Evolutionary conservation across 1,140 invertebrate genomes (phyloP).

Genomic region (Lamellibrachia luymesi): DNA sequence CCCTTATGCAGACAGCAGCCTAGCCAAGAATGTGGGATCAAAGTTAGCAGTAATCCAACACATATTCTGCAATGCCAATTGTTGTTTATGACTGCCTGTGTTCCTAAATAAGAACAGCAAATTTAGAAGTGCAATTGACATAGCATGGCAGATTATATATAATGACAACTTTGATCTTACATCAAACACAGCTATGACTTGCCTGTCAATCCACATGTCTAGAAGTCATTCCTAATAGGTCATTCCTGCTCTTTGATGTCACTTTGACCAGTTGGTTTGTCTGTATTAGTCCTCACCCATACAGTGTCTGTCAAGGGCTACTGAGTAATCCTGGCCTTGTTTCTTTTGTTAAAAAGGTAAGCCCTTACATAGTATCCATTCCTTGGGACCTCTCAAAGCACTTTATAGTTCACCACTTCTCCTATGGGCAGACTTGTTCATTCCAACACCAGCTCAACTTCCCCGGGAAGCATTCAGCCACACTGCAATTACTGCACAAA

Average conservation of each 20-base stretch:
- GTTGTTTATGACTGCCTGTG: neutral
- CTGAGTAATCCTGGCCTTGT: no score
- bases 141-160: neutral
- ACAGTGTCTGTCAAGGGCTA: no score
- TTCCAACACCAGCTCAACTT: no score
- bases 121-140: neutral
- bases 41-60: neutral
- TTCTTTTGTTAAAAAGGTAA: no score
- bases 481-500: no score
- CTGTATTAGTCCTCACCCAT: no score
- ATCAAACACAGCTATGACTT: neutral
- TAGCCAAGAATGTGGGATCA: neutral
- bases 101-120: neutral
- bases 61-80: neutral
- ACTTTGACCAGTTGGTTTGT: no score
- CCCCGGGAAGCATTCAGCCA: no score
- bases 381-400: no score
- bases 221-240: neutral
- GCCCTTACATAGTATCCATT: no score
- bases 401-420: no score
- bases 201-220: neutral
- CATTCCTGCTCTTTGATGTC: neutral
- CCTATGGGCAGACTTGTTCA: no score
- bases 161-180: neutral
- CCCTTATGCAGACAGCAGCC: neutral